Base-by-base conservation (phyloP, 1,140 invertebrate species). In the Nebria ingens region DNA sequence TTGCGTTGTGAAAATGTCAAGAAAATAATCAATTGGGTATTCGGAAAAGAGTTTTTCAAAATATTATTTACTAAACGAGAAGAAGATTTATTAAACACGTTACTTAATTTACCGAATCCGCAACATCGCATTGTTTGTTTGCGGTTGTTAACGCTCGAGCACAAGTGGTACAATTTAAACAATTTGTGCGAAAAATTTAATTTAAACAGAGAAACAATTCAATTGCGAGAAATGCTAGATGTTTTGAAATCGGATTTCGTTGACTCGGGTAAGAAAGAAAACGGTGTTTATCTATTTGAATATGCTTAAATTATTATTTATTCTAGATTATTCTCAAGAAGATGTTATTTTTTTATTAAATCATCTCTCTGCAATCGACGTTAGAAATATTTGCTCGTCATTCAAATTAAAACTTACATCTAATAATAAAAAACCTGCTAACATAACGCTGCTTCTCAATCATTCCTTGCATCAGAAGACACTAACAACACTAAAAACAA, bases 341-440 rank as follows among this genome's bases (percentile, higher is more conserved):
- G 3, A 4, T 6, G 11, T 22, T 19, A 9, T 4, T 11, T 6
- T 6, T 19, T 21, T 51, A 17, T 20, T 51, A 21, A 15, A 4
- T 2, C 9, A 21, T 21, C 17, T 51, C 3, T 11, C 4, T 20
- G 15, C 3, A 4, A 3, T 4, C 9, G 50, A 51, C 12, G 3
- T 51, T 20, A 51, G 17, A 51, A 11, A 51, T 20, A 21, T 51
- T 9, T 51, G 21, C 17, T 20, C 3, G 19, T 21, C 19, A 20
- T 51, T 21, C 4, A 51, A 55, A 22, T 34, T 55, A 6, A 34
- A n/a, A 6, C 23, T 52, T 52, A 21, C 13, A 52, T 19, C 9
- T 21, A 21, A 45, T 49, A 12, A 12, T 25, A 29, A 20, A 21
- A 56, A 51, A 38, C 17, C 20, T 11, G 13, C 12, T 23, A 50